Evolutionary conservation across 2,797 vertebrate genomes (phyloP).

Genomic region (Pangasius krempfi): DNA sequence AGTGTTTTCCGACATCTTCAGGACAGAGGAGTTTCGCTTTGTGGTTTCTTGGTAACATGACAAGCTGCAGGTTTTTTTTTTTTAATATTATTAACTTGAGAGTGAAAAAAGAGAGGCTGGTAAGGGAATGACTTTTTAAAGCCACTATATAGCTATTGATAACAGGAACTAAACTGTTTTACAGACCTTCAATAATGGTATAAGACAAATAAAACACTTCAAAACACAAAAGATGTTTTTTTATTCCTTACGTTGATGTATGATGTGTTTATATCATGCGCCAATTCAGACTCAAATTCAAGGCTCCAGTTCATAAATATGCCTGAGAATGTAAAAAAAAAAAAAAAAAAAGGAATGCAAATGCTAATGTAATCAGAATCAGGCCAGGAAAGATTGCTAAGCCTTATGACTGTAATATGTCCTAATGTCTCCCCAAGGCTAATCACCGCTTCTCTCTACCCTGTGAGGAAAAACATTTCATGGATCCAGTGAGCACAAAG

Average conservation of each 20-base stretch:
- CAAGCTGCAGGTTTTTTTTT: not conserved
- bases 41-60: not conserved
- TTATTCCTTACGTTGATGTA: not conserved
- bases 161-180: not conserved
- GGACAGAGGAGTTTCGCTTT: not conserved
- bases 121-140: not conserved
- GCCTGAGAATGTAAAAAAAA: not conserved
- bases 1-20: not conserved
- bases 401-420: conserved; percentile 4
- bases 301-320: not conserved
- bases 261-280: not conserved
- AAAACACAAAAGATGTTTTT: not conserved
- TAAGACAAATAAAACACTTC: not conserved
- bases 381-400: not conserved
- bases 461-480: not conserved
- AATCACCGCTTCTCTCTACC: not conserved
- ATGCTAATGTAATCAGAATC: conserved; percentile 29
- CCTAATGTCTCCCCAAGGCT: conserved; percentile 3
- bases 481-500: conserved; percentile 29
- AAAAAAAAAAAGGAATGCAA: not conserved
- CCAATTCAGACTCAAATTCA: not conserved
- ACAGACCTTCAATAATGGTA: not conserved
- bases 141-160: not conserved
- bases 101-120: not conserved
- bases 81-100: not conserved